Evolutionary conservation across 1,140 invertebrate species (phyloP), one percentile per base, ranked within the genome.

Genomic region (Leptonema lineaticorne): DNA sequence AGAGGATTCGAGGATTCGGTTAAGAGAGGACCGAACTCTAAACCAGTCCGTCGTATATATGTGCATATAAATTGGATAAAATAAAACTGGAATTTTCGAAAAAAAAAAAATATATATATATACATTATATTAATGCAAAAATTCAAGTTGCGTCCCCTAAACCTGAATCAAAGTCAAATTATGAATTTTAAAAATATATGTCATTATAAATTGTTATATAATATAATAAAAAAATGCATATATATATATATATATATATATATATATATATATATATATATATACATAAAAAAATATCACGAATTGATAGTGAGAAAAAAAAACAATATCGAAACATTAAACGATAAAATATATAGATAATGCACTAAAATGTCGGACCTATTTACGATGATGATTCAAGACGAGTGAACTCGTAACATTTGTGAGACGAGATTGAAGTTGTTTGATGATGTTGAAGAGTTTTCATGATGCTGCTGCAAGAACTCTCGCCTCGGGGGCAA

Each of bases 361-460:
- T 41, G 2, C 2, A 14, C 9, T 41, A 2, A 41, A 41, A 41
- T 14, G 16, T 2, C 37, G 30, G 46, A 56, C 4, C 22, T 60
- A 33, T 60, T 41, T 28, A 60, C 29, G 33, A 14, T 11, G 28
- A 37, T 60, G 33, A 18, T 60, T 11, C 8, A 18, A 33, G 26
- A 60, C 33, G 29, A 41, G 33, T 33, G 3, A 24, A 41, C 57
- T 60, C 28, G 29, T 60, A 33, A 20, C n/a, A n/a, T 9, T 20
- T 45, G 45, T 16, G 24, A 66, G 46, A 53, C 63, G 26, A 27
- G 27, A 45, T 53, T 26, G 50, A 45, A 16, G 18, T 11, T 7
- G 50, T 53, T 53, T 9, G 24, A 24, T 22, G 50, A 45, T 62
- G 62, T 64, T 50, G 62, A 53, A 64, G 62, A 48, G 33, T 27